Conservation (phyloP, 2,888 invertebrate genomes). For the Ophion ventricosus region DNA sequence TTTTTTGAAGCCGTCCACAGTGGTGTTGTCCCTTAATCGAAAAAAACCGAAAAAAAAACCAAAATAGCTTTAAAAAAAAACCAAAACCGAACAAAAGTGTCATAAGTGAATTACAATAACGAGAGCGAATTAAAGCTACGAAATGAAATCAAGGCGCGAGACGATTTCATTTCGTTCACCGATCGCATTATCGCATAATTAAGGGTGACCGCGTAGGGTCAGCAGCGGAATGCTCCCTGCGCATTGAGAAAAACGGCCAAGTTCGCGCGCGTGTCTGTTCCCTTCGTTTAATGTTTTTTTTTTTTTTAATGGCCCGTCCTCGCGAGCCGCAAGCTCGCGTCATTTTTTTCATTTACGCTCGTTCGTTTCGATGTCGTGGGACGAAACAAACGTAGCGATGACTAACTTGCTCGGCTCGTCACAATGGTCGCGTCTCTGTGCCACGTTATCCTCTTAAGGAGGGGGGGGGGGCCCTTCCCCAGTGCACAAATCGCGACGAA, state of each 20-base stretch:
- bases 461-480: not conserved
- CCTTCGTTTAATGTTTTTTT: conserved; percentile 9
- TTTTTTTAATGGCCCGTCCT: conserved; percentile 1
- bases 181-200: conserved; percentile 15
- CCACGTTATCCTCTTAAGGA: conserved; percentile 23
- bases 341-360: conserved; percentile 61
- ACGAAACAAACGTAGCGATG: conserved; percentile 67
- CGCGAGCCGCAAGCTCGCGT: conserved; percentile 48
- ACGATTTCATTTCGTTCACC: conserved; percentile 22
- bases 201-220: conserved; percentile 15
- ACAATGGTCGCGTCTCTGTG: conserved; percentile 59
- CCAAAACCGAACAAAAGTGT: not conserved
- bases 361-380: conserved; percentile 64
- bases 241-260: conserved; percentile 4
- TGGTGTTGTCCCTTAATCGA: too few relatives aligned
- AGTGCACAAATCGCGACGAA: not conserved
- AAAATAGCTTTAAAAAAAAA: not conserved
- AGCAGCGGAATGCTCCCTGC: conserved; percentile 1
- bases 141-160: not conserved
- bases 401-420: conserved; percentile 66
- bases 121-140: not conserved
- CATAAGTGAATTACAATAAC: not conserved
- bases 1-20: too few relatives aligned
- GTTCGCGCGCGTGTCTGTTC: too few relatives aligned
- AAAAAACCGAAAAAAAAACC: not conserved